These are phyloP conservation scores for Pomacea canaliculata DNA, from an alignment of 2,888 invertebrate species.

Conservation along the genomic window DNA sequence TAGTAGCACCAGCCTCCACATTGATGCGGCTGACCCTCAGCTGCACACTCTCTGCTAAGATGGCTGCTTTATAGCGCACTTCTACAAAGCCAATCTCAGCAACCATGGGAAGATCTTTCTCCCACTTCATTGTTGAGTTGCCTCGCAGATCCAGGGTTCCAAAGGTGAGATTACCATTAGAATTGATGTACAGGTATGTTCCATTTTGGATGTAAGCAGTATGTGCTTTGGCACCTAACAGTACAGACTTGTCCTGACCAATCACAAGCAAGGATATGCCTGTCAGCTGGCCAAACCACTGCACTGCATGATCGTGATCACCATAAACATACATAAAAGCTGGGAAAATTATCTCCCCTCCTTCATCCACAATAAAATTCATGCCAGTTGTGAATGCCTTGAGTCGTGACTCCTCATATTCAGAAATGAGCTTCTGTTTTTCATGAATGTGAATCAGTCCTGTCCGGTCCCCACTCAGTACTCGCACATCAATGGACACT, in stretches of 20 bases:
- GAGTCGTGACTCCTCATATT: conserved; percentile 42
- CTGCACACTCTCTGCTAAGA: conserved; percentile 51
- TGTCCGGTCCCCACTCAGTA: conserved; percentile 46
- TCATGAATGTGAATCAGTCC: conserved; percentile 48
- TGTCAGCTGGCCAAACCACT: conserved; percentile 45
- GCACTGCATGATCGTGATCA: conserved; percentile 43
- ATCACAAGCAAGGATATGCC: conserved; percentile 47
- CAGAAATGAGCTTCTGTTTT: conserved; percentile 40
- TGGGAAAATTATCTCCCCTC: conserved; percentile 45
- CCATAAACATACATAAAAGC: conserved; percentile 50
- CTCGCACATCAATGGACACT: conserved; percentile 37
- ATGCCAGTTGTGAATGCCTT: conserved; percentile 49
- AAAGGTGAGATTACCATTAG: conserved; percentile 39
- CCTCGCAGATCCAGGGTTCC: conserved; percentile 49
- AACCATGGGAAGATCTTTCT: conserved; percentile 41
- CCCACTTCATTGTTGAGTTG: conserved; percentile 41
- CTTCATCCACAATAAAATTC: conserved; percentile 47
- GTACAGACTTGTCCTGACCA: conserved; percentile 37
- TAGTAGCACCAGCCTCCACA: conserved; percentile 48
- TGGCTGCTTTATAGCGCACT: conserved; percentile 42
- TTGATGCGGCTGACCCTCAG: conserved; percentile 42
- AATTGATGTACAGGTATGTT: conserved; percentile 36
- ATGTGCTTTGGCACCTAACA: conserved; percentile 42
- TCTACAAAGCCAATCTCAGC: conserved; percentile 42
- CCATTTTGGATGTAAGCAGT: conserved; percentile 44